Evolutionary conservation across 2,888 invertebrate genomes (phyloP).

Genomic region (Endotricha flammealis): DNA sequence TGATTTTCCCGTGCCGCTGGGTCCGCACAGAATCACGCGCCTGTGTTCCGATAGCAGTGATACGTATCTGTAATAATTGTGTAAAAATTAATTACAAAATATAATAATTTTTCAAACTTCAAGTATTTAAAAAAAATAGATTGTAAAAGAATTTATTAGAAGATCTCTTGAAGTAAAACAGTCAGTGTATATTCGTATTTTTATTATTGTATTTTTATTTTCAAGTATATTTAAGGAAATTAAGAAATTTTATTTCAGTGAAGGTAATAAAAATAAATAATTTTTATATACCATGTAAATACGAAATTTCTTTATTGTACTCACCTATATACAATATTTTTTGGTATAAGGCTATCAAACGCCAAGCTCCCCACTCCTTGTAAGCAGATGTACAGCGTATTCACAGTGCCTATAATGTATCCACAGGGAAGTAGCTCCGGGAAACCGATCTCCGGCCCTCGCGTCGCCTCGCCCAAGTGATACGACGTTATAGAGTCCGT

Average conservation of each 20-base stretch:
- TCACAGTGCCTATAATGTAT: constrained; percentile 92
- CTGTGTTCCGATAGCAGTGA: constrained; percentile 94
- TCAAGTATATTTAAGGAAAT: no score
- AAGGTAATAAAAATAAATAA: no score
- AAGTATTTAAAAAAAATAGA: no score
- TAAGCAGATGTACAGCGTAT: constrained; percentile 92
- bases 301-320: no score
- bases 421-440: constrained; percentile 96
- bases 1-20: constrained; percentile 97
- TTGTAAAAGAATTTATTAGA: no score
- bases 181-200: no score
- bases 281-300: no score
- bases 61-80: constrained; percentile 82
- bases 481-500: constrained; percentile 95
- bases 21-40: constrained; percentile 96
- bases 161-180: no score
- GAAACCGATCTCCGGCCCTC: constrained; percentile 87
- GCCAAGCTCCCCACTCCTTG: constrained; percentile 91
- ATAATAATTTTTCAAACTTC: no score
- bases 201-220: no score
- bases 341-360: constrained; percentile 97
- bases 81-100: no score
- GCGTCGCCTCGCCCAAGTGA: constrained; percentile 92
- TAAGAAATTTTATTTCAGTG: no score
- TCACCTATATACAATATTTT: constrained; percentile 94